A percentile compares a stretch with the other conserved stretches of the same genome.
Conservation (phyloP, 2,797 vertebrate species). For the Notolabrus celidotus region DNA sequence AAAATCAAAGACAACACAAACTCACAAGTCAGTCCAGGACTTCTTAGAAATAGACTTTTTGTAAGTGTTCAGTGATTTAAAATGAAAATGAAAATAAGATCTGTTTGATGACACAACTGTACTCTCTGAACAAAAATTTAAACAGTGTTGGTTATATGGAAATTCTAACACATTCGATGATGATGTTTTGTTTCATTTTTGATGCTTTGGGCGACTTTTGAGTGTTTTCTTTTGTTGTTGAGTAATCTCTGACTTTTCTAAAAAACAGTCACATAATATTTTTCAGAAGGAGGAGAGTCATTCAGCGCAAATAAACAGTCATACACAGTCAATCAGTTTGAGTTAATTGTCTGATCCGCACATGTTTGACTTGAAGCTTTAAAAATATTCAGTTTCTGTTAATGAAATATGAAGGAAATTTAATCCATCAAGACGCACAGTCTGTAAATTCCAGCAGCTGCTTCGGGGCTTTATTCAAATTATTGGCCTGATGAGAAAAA, state of each 20-base stretch:
- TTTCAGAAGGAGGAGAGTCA: rapidly evolving
- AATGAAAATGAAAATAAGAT: constrained; percentile 48
- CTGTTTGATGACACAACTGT: constrained; percentile 21
- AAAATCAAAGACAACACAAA: no score
- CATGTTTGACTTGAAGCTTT: background rate
- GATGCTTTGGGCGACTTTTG: background rate
- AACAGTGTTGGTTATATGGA: background rate
- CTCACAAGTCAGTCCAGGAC: no score
- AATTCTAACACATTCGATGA: background rate
- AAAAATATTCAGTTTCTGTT: background rate
- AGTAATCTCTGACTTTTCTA: background rate
- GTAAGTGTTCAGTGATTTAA: constrained; percentile 16
- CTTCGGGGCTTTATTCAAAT: no score
- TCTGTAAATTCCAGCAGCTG: no score
- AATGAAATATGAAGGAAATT: background rate
- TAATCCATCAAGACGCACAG: background rate
- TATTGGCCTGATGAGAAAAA: no score
- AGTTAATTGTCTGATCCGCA: background rate
- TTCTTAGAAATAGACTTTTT: background rate
- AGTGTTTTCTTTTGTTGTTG: background rate
- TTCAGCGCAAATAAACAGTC: background rate
- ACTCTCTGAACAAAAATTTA: background rate
- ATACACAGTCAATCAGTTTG: background rate
- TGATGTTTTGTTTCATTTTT: background rate
- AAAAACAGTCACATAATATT: background rate